These are phyloP conservation scores for Bombus picipes DNA, from an alignment of 1,140 invertebrate genomes.

Conservation along the genomic window DNA sequence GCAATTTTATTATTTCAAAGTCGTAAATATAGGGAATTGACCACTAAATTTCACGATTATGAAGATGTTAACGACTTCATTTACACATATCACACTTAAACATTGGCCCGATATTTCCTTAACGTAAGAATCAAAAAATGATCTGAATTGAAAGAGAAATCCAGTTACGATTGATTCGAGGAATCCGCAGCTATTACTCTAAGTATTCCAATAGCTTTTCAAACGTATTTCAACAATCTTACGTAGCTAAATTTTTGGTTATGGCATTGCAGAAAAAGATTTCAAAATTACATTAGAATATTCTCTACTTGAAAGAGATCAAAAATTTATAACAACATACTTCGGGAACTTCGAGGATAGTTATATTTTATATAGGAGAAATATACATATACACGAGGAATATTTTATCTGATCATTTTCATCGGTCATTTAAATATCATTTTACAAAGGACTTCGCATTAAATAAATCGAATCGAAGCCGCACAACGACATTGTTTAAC, in stretches of 20 bases:
- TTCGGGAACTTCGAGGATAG: not conserved
- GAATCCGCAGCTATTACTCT: too few species aligned
- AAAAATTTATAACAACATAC: not conserved
- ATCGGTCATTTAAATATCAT: not conserved
- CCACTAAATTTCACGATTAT: too few species aligned
- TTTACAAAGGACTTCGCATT: not conserved
- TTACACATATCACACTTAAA: too few species aligned
- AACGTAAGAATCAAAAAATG: too few species aligned
- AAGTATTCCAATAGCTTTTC: not conserved
- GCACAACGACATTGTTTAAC: not conserved
- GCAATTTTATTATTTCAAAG: too few species aligned
- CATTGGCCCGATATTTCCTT: too few species aligned
- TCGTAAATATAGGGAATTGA: too few species aligned
- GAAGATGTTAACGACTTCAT: too few species aligned
- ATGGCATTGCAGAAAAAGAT: not conserved
- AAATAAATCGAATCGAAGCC: not conserved
- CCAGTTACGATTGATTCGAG: too few species aligned
- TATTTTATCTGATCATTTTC: constrained; percentile 3
- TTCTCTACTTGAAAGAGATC: not conserved
- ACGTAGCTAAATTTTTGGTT: not conserved
- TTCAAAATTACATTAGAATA: not conserved
- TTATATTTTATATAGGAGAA: not conserved
- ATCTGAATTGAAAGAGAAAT: too few species aligned
- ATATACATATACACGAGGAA: not conserved
- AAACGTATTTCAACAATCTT: not conserved